phyloP scores from a whole-genome alignment of 2,888 invertebrate species.

The Meteorus cinctellus region DNA sequence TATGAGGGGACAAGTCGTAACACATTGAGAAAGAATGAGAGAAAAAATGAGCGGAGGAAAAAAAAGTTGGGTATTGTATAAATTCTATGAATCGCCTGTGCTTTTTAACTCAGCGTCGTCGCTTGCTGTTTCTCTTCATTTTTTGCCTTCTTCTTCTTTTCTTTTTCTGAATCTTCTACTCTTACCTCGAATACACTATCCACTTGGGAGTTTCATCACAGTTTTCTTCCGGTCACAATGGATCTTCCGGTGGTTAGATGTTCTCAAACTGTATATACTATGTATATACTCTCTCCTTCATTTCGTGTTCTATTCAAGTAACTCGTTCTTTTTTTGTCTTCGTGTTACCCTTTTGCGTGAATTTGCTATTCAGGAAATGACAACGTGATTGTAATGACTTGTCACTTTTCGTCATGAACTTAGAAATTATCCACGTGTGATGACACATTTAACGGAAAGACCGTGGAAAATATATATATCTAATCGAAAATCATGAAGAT shows the following conservation, averaged over 20 bases:
- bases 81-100: conserved; percentile 37
- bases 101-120: conserved; percentile 36
- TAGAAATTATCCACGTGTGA: not conserved
- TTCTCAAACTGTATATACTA: not conserved
- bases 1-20: conserved; percentile 19
- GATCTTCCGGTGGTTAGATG: conserved; percentile 34
- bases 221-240: conserved; percentile 43
- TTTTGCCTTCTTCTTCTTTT: conserved; percentile 24
- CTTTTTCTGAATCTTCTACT: conserved; percentile 11
- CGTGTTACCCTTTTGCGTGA: not conserved
- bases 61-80: conserved; percentile 45
- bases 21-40: conserved; percentile 5
- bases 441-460: not conserved
- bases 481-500: too few relatives aligned
- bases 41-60: not conserved
- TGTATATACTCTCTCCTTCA: too few relatives aligned
- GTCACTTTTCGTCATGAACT: conserved; percentile 3
- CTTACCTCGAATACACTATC: not conserved
- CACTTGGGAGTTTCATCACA: conserved; percentile 41
- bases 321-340: not conserved
- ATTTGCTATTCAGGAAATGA: conserved; percentile 21
- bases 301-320: not conserved
- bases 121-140: conserved; percentile 36
- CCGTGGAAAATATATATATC: too few relatives aligned
- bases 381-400: conserved; percentile 29